A percentile compares a stretch with the other conserved stretches of the same genome.
Conservation (phyloP, 2,113 vertebrate genomes). For the Serilophus lunatus region DNA sequence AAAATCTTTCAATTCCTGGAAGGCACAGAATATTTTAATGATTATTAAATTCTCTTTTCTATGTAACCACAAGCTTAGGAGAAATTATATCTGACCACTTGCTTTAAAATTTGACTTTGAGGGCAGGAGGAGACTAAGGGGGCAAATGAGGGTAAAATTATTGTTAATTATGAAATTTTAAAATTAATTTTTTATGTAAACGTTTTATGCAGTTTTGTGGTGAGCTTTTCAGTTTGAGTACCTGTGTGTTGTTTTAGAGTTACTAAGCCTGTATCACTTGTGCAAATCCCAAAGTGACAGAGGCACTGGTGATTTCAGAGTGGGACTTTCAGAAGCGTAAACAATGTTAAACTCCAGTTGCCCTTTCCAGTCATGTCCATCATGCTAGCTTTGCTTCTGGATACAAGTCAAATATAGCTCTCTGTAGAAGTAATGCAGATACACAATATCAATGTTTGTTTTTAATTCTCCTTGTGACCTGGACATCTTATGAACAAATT, state of each 20-base stretch:
- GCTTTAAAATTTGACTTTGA: background rate
- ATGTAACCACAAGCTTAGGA: background rate
- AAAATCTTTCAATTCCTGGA: background rate
- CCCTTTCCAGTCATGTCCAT: constrained; percentile 23
- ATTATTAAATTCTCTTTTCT: background rate
- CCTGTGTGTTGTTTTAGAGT: background rate
- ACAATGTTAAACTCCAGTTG: constrained; percentile 8
- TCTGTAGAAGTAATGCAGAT: background rate
- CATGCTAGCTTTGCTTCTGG: background rate
- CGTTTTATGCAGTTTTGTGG: background rate
- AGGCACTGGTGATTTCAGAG: background rate
- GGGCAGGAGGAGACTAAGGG: accelerated
- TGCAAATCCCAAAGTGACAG: constrained; percentile 1
- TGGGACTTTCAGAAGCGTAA: constrained; percentile 16
- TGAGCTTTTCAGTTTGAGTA: background rate
- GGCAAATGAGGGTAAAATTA: background rate
- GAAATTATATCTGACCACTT: background rate
- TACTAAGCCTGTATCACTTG: background rate
- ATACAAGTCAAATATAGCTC: background rate
- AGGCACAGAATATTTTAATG: background rate
- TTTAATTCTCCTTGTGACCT: constrained; percentile 26
- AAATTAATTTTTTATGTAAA: background rate
- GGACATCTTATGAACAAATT: background rate
- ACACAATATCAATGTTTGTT: constrained; percentile 6
- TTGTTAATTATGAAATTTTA: background rate